Evolutionary conservation across 2,888 invertebrate genomes (phyloP).

Genomic region (Leptarthrus brevirostris): DNA sequence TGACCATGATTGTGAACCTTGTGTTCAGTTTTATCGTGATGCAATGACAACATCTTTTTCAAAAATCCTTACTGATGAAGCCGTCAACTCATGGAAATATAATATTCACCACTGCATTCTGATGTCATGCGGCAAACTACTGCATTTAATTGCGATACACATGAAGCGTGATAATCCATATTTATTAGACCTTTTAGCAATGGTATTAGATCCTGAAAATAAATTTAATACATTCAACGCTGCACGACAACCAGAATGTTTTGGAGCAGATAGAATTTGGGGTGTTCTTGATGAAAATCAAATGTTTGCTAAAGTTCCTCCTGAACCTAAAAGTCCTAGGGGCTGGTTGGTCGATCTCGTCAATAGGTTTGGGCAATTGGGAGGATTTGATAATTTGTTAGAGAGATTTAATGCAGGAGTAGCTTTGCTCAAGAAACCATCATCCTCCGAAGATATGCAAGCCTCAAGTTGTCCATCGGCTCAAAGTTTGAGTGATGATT

Average conservation of each 20-base stretch:
- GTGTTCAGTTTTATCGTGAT: conserved; percentile 95
- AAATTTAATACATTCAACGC: conserved; percentile 76
- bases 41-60: conserved; percentile 94
- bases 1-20: conserved; percentile 88
- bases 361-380: conserved; percentile 90
- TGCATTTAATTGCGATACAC: conserved; percentile 93
- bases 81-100: conserved; percentile 96
- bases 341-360: conserved; percentile 98
- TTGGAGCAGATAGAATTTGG: conserved; percentile 64
- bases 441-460: conserved; percentile 65
- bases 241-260: conserved; percentile 64
- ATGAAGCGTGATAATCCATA: conserved; percentile 91
- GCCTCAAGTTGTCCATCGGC: conserved; percentile 52
- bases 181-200: conserved; percentile 89
- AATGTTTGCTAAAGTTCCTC: conserved; percentile 72
- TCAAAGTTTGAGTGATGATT: conserved; percentile 55
- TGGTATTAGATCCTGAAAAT: conserved; percentile 94
- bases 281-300: conserved; percentile 77
- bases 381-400: conserved; percentile 87
- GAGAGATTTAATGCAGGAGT: conserved; percentile 84
- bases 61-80: conserved; percentile 96
- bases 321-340: conserved; percentile 85
- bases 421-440: conserved; percentile 71
- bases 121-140: conserved; percentile 90
- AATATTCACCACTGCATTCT: conserved; percentile 97